phyloP scores from a whole-genome alignment of 2,113 vertebrate species.

The Odocoileus virginianus region DNA sequence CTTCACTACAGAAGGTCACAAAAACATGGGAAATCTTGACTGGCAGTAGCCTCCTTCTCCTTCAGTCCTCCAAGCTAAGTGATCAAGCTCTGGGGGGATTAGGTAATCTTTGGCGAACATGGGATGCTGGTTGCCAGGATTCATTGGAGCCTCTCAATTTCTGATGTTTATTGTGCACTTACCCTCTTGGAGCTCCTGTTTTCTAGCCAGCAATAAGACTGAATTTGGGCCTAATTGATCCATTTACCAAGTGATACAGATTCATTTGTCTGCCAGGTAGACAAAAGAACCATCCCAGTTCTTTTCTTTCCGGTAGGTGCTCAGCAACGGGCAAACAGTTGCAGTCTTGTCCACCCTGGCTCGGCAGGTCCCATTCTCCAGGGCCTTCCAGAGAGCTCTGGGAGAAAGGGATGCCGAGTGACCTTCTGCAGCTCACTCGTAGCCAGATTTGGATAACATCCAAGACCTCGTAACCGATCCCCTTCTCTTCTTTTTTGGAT shows the following conservation, averaged over 20 bases:
- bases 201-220: not conserved
- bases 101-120: not conserved
- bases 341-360: not conserved
- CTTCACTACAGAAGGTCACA: not conserved
- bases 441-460: constrained; percentile 45
- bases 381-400: not conserved
- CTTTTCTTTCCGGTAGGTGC: not conserved
- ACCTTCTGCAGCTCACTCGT: constrained; percentile 5
- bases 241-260: not conserved
- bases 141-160: not conserved
- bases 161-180: not conserved
- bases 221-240: not conserved
- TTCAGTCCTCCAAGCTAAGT: not conserved
- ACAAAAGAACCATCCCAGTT: not conserved
- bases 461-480: constrained; percentile 7
- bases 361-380: not conserved
- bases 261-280: not conserved
- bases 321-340: not conserved
- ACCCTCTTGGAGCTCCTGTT: not conserved
- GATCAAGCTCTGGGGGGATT: not conserved
- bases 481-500: constrained; percentile 42
- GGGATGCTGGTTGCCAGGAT: not conserved
- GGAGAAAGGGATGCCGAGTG: not conserved
- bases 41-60: not conserved
- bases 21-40: not conserved